Evolutionary conservation across 2,113 vertebrate genomes (phyloP), one percentile per base, ranked within the genome.

Genomic region (Jaculus jaculus): DNA sequence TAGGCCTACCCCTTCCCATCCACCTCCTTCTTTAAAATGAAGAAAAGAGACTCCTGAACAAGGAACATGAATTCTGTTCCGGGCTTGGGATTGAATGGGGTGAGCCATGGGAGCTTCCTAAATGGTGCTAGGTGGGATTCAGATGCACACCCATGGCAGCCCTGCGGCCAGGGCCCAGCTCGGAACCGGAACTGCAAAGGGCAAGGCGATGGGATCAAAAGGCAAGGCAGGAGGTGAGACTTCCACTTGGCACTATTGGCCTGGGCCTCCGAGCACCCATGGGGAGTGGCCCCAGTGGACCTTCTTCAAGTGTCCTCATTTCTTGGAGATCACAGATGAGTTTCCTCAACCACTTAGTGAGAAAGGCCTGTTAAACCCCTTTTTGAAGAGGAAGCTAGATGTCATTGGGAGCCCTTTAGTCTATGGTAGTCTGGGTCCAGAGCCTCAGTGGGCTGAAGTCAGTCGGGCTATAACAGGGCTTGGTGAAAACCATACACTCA

Each of bases 11-110:
- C 82, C 89, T 90, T 91, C 65, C 61, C 61, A 82, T 96, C 88
- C 4, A 69, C 78, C 42, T 60, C n/a, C 87, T 87, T 75, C 75
- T 65, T 71, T 78, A 39, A 87, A 96, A 74, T 68, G n/a, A 94
- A 89, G 63, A 72, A 74, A 87, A 92, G 20, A 89, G 15, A 84
- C 20, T 82, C 47, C 77, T n/a, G 26, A 78, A 47, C 58, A 47
- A 42, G 80, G 77, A 83, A 20, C 34, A 26, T 58, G 66, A 47
- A 28, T 61, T 92, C 73, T 74, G 42, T 77, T 74, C 82, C 34
- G 72, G 30, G 37, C 58, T 63, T 92, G 63, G 63, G 32, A 32
- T 21, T 66, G 51, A 15, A 65, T 73, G 24, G 79, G 11, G 73
- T 61, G 60, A 78, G 12, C 60, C 63, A 37, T 24, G 66, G 66